Conservation (phyloP, 1,140 invertebrate species). For the Bombus waltoni region DNA sequence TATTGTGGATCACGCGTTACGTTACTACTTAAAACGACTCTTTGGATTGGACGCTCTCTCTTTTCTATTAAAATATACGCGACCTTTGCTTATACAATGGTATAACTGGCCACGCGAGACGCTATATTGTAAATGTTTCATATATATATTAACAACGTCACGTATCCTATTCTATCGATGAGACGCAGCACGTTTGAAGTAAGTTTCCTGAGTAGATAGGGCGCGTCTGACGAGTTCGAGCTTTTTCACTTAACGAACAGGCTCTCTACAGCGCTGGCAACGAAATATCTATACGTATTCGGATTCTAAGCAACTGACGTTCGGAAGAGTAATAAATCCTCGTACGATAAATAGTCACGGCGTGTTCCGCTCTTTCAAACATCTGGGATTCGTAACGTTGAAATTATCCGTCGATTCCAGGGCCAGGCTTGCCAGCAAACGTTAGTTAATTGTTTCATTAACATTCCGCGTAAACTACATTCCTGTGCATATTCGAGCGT, state of each 20-base stretch:
- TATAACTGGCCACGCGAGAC: not conserved
- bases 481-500: constrained; percentile 38
- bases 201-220: not conserved
- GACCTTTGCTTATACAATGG: not conserved
- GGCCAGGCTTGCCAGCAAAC: not conserved
- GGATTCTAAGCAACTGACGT: constrained; percentile 10
- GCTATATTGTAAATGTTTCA: not conserved
- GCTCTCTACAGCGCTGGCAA: not conserved
- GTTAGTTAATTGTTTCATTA: constrained; percentile 50
- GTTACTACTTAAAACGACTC: not conserved
- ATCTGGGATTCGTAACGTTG: constrained; percentile 17
- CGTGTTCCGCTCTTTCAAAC: not conserved
- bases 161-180: too few species aligned
- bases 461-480: constrained; percentile 47
- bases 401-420: constrained; percentile 6
- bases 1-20: not conserved
- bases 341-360: not conserved
- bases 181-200: too few species aligned
- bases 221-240: not conserved
- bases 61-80: not conserved
- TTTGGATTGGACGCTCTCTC: not conserved
- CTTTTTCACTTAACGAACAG: constrained; percentile 4
- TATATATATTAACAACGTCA: not conserved
- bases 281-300: not conserved
- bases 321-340: not conserved